These are phyloP conservation scores for Cyprinodon tularosa DNA, from an alignment of 2,113 vertebrate species.

Conservation along the genomic window DNA sequence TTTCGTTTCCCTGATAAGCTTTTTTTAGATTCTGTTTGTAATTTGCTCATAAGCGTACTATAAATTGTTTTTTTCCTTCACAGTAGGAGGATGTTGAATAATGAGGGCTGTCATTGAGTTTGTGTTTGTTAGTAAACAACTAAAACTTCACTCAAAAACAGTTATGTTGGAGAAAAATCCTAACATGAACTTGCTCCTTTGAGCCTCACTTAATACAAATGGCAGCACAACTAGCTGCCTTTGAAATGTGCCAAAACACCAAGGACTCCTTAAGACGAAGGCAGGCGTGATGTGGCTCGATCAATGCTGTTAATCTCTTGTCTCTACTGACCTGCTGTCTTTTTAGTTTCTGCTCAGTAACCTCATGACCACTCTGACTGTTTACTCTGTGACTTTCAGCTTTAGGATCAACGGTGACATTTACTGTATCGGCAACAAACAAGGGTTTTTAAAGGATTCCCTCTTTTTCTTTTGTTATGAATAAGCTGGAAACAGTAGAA, in stretches of 20 bases:
- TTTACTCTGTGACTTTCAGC: not conserved
- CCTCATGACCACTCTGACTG: not conserved
- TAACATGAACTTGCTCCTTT: not conserved
- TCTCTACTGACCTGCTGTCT: not conserved
- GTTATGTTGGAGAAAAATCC: not conserved
- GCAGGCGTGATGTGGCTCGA: too few relatives aligned
- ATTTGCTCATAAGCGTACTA: not conserved
- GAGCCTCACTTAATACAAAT: not conserved
- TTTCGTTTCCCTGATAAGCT: conserved; percentile 14
- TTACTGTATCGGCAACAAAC: not conserved
- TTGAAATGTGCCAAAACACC: not conserved
- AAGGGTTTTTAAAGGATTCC: not conserved
- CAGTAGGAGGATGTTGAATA: not conserved
- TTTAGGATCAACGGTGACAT: not conserved
- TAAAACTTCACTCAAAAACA: not conserved
- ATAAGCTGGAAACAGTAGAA: not conserved
- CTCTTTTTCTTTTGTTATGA: not conserved
- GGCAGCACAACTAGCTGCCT: not conserved
- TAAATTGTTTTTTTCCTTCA: not conserved
- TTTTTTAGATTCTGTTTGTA: not conserved
- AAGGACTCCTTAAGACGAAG: not conserved
- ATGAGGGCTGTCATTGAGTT: not conserved
- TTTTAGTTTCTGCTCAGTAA: not conserved
- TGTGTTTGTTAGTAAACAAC: not conserved
- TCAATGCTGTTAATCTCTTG: not conserved